phyloP scores from a whole-genome alignment of 1,140 invertebrate genomes.

The Adoxophyes honmai region DNA sequence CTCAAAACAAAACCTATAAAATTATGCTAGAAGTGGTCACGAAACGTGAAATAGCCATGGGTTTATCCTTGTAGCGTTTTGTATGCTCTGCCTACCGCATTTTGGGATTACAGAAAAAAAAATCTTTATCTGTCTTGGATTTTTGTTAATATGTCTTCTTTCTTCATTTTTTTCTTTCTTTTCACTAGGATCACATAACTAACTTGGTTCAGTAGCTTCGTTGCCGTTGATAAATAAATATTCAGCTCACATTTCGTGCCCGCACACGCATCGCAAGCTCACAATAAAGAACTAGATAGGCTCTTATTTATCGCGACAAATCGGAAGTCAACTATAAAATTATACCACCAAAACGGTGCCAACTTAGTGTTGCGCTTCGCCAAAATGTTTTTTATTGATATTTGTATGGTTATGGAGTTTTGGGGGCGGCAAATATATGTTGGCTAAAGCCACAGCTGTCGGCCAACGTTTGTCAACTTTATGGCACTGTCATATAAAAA shows the following conservation, averaged over 20 bases:
- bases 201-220: too few relatives aligned
- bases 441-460: not conserved
- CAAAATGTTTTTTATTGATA: not conserved
- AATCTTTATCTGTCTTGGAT: too few relatives aligned
- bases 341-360: not conserved
- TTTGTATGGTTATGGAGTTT: not conserved
- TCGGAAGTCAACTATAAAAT: constrained; percentile 8
- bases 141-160: too few relatives aligned
- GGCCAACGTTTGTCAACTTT: not conserved
- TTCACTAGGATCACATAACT: too few relatives aligned
- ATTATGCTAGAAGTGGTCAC: too few relatives aligned
- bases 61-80: too few relatives aligned
- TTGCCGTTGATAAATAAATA: too few relatives aligned
- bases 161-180: too few relatives aligned
- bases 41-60: too few relatives aligned
- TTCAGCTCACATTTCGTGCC: not conserved
- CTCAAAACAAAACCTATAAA: too few relatives aligned
- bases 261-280: not conserved
- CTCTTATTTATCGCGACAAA: constrained; percentile 3
- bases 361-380: not conserved
- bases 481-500: constrained; percentile 11
- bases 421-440: not conserved
- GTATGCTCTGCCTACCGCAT: too few relatives aligned
- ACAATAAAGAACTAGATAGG: constrained; percentile 1
- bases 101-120: too few relatives aligned